Conservation (phyloP, 2,113 vertebrate species). For the Ammodytes marinus region DNA sequence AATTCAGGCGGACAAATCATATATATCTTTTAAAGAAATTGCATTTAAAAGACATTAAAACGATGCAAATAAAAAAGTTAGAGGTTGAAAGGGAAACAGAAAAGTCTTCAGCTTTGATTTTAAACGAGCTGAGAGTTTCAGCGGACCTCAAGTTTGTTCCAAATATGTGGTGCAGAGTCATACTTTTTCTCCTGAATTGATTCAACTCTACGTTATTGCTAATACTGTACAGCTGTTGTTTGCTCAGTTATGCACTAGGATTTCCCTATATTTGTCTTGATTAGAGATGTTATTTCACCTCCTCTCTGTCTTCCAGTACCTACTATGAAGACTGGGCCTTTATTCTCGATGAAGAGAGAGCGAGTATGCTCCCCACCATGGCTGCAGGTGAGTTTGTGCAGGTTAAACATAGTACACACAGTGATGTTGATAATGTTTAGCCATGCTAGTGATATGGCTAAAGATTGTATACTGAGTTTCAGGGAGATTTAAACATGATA, state of each 20-base stretch:
- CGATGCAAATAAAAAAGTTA: too few relatives aligned
- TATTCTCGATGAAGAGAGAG: conserved; percentile 94
- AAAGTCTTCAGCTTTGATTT: too few relatives aligned
- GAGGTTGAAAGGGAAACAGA: too few relatives aligned
- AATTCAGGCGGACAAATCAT: too few relatives aligned
- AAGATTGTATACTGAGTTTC: background rate
- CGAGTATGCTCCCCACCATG: conserved; percentile 98
- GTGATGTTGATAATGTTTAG: background rate
- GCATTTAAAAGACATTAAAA: too few relatives aligned
- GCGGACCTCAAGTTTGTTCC: too few relatives aligned
- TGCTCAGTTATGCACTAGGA: background rate
- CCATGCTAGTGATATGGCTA: background rate
- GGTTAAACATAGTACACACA: background rate
- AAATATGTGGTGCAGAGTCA: background rate
- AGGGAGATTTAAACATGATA: background rate
- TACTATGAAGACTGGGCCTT: conserved; percentile 99
- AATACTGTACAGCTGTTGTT: background rate
- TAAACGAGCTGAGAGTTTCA: too few relatives aligned
- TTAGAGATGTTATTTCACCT: background rate
- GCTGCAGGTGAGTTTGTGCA: conserved; percentile 90
- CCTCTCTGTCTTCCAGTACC: conserved; percentile 80
- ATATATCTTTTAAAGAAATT: too few relatives aligned
- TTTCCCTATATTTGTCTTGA: background rate
- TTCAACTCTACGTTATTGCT: background rate
- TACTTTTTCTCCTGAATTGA: background rate